Evolutionary conservation across 2,888 invertebrate species (phyloP), one percentile per base, ranked within the genome.

Genomic region (Hedychridium roseum): DNA sequence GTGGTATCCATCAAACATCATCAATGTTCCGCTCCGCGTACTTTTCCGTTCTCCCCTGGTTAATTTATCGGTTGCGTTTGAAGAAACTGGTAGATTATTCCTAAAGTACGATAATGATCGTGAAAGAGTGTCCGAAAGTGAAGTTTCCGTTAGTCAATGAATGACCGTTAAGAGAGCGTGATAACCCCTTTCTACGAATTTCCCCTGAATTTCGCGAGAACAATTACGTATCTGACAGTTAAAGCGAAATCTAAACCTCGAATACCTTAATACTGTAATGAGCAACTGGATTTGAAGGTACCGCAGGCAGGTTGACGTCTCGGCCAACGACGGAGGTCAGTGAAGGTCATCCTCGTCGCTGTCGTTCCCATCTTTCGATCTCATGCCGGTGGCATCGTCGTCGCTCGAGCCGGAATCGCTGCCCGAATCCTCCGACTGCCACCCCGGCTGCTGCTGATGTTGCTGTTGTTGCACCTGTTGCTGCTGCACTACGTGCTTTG

Each of bases 191-290:
- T 54, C 66, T 60, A 67, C 66, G 58, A 66, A 72, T n/a, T n/a
- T n/a, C 65, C 64, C 69, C 71, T 64, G 68, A 70, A 66, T 71
- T 60, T 74, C 68, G 70, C 71, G 64, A 71, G 69, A 70, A 71
- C 72, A 72, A 69, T 76, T 76, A 78, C 74, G 77, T 77, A 78
- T 78, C 63, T 75, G 76, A 78, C 78, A 78, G 70, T 77, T 72
- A 78, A 78, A 78, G 78, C 78, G 75, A 74, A 74, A 74, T 74
- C 76, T 77, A 78, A 61, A 58, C 73, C 74, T 75, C 78, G 72
- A 75, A 77, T 78, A 74, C 73, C 78, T 78, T 78, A 78, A 78
- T 78, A 78, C 78, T 78, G 78, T 76, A 78, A 72, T 71, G 75
- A 74, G 78, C 77, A 73, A 75, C 71, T 78, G 71, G 70, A 67